phyloP scores from a whole-genome alignment of 2,797 vertebrate genomes.

The Ficedula albicollis region DNA sequence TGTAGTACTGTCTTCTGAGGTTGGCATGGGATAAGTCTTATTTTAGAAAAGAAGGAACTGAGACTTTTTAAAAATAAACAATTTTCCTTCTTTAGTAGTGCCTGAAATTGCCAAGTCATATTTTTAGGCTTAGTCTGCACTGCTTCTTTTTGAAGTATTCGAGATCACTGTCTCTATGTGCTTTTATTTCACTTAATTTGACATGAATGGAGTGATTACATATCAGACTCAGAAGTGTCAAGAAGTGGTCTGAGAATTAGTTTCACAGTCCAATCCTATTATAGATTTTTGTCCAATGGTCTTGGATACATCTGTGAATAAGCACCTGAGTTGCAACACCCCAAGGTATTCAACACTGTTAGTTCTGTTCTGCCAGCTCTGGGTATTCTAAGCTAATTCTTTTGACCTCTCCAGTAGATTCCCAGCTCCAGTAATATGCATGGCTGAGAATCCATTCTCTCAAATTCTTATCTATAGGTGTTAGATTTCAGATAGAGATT shows the following conservation, averaged over 20 bases:
- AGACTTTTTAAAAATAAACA: neutral
- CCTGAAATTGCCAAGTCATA: neutral
- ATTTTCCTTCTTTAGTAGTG: neutral
- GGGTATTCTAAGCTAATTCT: neutral
- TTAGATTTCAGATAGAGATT: neutral
- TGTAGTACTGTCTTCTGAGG: neutral
- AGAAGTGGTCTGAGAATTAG: neutral
- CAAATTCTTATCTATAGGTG: neutral
- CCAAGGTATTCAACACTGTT: neutral
- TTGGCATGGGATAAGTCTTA: neutral
- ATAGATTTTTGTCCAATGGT: neutral
- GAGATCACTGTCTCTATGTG: neutral
- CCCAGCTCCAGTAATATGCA: neutral
- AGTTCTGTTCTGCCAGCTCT: neutral
- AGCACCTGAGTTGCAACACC: neutral
- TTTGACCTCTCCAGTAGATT: neutral
- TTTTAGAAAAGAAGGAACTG: constrained; percentile 14
- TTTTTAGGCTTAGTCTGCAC: neutral
- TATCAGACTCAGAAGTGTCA: neutral
- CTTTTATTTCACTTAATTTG: neutral
- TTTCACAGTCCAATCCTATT: neutral
- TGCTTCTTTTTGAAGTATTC: neutral
- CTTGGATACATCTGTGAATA: neutral
- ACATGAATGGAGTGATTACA: neutral
- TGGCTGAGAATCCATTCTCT: neutral